Conservation (phyloP, 2,113 vertebrate genomes). For the Hemibagrus wyckioides region DNA sequence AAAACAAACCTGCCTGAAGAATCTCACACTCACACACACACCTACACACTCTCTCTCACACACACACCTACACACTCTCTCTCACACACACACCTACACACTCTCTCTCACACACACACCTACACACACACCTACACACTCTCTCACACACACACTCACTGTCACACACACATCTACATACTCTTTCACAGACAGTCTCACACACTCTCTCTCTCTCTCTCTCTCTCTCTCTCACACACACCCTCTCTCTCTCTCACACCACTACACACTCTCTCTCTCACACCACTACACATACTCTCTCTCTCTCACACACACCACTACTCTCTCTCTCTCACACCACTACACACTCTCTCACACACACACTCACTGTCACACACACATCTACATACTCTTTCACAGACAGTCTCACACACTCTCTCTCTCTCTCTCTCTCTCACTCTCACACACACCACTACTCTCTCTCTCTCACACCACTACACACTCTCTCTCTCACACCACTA, state of each 20-base stretch:
- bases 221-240: not conserved
- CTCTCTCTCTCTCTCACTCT: no score
- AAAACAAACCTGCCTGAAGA: not conserved
- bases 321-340: not conserved
- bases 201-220: not conserved
- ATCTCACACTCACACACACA: not conserved
- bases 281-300: constrained; percentile 6
- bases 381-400: constrained; percentile 1
- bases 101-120: not conserved
- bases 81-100: not conserved
- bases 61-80: constrained; percentile 6
- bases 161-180: no score
- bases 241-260: no score
- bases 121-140: no score
- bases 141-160: no score
- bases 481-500: not conserved
- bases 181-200: not conserved
- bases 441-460: not conserved
- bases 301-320: not conserved
- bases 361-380: no score
- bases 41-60: not conserved
- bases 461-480: constrained; percentile 3
- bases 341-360: no score
- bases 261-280: not conserved
- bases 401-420: not conserved